Evolutionary conservation across 2,888 invertebrate species (phyloP).

Genomic region (Achlya flavicornis): DNA sequence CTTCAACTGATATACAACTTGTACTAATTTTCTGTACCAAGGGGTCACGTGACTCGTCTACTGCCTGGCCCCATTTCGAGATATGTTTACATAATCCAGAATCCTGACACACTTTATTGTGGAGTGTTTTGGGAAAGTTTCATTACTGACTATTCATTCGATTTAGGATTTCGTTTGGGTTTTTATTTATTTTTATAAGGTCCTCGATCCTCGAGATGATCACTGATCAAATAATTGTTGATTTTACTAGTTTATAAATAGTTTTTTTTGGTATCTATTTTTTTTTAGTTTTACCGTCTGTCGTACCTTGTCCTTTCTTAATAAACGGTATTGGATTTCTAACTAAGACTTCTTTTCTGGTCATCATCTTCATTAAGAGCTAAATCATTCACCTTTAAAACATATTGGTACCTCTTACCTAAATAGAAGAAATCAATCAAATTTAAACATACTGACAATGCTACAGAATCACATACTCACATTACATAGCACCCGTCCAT

Average conservation of each 20-base stretch:
- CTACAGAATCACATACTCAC: too few species aligned
- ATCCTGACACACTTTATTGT: slow-evolving; percentile 17
- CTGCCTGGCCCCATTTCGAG: slow-evolving; percentile 1
- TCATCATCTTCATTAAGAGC: too few species aligned
- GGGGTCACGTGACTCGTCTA: neutral
- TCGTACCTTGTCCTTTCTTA: too few species aligned
- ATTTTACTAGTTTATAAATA: neutral
- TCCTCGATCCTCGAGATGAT: neutral
- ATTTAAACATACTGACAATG: too few species aligned
- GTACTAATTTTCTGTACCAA: neutral
- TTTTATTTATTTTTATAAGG: slow-evolving; percentile 9
- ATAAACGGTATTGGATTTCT: too few species aligned
- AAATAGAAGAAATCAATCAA: too few species aligned
- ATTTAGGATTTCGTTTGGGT: neutral
- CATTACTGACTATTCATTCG: slow-evolving; percentile 39
- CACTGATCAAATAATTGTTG: neutral
- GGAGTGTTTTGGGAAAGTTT: slow-evolving; percentile 43
- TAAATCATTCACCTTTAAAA: too few species aligned
- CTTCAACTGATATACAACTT: too few species aligned
- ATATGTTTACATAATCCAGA: slow-evolving; percentile 12
- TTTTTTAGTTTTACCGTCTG: too few species aligned
- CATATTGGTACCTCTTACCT: too few species aligned
- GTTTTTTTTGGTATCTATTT: too few species aligned
- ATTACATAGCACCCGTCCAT: neutral
- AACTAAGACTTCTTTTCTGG: too few species aligned